phyloP scores from a whole-genome alignment of 2,888 invertebrate species.

The Netelia fuscicornis region DNA sequence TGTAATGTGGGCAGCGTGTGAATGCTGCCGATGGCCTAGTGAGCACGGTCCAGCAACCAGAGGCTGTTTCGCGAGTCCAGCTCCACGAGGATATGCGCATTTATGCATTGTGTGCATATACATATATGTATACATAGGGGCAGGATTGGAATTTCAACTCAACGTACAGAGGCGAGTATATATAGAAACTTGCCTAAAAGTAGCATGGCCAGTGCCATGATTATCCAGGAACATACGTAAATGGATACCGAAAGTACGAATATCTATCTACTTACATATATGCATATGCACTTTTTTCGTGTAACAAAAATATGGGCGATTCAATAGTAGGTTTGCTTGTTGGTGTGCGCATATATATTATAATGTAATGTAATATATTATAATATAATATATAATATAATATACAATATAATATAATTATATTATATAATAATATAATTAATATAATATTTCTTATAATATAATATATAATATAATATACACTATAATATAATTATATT shows the following conservation, averaged over 20 bases:
- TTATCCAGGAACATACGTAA: constrained; percentile 44
- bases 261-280: constrained; percentile 14
- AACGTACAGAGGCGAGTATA: background rate
- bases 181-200: background rate
- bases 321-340: constrained; percentile 18
- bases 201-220: constrained; percentile 25
- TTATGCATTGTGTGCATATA: background rate
- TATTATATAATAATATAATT: no score
- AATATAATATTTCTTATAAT: no score
- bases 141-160: background rate
- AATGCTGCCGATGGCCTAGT: constrained; percentile 63
- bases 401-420: no score
- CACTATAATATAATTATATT: no score
- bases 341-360: background rate
- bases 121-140: background rate
- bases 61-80: constrained; percentile 26
- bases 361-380: background rate
- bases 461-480: no score
- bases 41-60: constrained; percentile 41
- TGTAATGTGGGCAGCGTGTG: constrained; percentile 63
- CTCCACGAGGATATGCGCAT: constrained; percentile 8
- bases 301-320: constrained; percentile 33
- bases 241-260: constrained; percentile 58
- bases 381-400: no score
- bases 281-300: constrained; percentile 24